Evolutionary conservation across 92 coral and sea anemone species (phyloP).

Genomic region (Porites rus): DNA sequence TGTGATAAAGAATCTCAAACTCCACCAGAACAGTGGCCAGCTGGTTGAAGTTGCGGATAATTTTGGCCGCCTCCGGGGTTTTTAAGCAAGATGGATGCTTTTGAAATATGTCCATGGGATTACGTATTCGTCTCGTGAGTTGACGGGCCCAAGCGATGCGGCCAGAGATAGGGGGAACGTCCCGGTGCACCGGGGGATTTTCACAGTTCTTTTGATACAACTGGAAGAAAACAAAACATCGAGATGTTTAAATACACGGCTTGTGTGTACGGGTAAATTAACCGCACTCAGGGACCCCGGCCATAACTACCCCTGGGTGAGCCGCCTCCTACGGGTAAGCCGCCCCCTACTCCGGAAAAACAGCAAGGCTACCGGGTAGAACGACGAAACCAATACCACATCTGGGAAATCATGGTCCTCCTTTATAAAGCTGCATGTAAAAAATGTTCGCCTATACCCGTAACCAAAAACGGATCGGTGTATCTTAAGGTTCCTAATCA

Average conservation of each 20-base stretch:
- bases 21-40: conserved; percentile 79
- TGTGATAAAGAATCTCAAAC: conserved; percentile 83
- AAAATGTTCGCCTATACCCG: too few species aligned
- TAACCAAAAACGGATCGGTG: too few species aligned
- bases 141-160: conserved; percentile 90
- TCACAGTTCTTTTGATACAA: conserved; percentile 78
- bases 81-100: conserved; percentile 77
- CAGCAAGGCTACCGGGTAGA: too few species aligned
- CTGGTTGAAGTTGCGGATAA: conserved; percentile 77
- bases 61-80: conserved; percentile 71
- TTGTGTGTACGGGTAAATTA: too few species aligned
- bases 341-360: too few species aligned
- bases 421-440: too few species aligned
- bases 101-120: conserved; percentile 86
- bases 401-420: too few species aligned
- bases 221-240: conserved; percentile 27
- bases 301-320: too few species aligned
- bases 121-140: conserved; percentile 86
- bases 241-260: background rate
- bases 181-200: conserved; percentile 83
- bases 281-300: too few species aligned
- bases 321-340: too few species aligned
- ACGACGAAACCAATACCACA: too few species aligned
- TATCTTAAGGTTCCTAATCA: too few species aligned
- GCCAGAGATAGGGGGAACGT: conserved; percentile 87